Conservation (phyloP, 2,888 invertebrate genomes). For the Dicyrtomina minuta region DNA sequence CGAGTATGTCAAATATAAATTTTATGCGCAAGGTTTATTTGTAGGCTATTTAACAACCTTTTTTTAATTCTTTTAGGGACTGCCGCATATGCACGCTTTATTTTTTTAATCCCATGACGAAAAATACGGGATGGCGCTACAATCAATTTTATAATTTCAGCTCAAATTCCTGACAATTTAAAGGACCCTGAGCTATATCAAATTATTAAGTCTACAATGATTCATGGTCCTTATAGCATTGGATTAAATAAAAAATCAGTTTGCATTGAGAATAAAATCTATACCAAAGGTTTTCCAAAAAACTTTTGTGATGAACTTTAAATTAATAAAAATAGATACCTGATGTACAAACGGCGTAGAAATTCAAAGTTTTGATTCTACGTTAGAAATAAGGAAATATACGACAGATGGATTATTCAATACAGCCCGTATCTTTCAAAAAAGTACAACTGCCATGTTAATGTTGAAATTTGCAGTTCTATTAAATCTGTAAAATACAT, state of each 20-base stretch:
- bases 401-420: conserved; percentile 54
- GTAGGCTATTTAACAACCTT: too few relatives aligned
- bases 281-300: conserved; percentile 52
- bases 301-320: too few relatives aligned
- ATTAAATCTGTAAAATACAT: too few relatives aligned
- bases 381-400: conserved; percentile 48
- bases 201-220: conserved; percentile 45
- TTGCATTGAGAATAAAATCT: conserved; percentile 34
- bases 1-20: too few relatives aligned
- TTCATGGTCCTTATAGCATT: conserved; percentile 41
- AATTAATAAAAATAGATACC: too few relatives aligned
- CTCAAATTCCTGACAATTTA: conserved; percentile 48
- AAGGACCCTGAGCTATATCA: conserved; percentile 38
- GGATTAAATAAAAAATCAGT: conserved; percentile 44
- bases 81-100: conserved; percentile 48
- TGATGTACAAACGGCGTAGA: too few relatives aligned
- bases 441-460: conserved; percentile 55
- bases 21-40: too few relatives aligned
- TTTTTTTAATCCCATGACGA: conserved; percentile 35
- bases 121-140: conserved; percentile 34
- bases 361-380: conserved; percentile 28
- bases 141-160: conserved; percentile 46
- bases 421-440: conserved; percentile 55
- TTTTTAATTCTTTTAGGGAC: too few relatives aligned
- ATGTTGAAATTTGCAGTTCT: too few relatives aligned